Conservation (phyloP, 2,797 vertebrate genomes). For the Crocodylus rhombifer region DNA sequence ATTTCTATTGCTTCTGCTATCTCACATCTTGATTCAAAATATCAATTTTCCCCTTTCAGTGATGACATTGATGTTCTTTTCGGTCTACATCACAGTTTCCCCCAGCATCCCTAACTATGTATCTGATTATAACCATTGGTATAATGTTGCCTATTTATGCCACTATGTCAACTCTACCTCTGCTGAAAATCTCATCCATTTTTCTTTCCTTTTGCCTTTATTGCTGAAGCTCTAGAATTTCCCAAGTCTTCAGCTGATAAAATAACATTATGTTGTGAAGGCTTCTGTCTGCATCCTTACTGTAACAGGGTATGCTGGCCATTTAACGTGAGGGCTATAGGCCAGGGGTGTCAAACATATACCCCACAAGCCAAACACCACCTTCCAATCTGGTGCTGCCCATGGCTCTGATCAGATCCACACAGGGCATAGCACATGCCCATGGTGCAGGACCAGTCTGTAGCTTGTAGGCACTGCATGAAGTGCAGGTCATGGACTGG, state of each 20-base stretch:
- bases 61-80: too few species aligned
- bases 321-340: neutral
- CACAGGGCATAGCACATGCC: too few species aligned
- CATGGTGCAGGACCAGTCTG: too few species aligned
- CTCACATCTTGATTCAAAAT: too few species aligned
- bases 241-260: neutral
- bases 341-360: neutral
- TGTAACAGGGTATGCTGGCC: neutral
- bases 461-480: too few species aligned
- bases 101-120: neutral
- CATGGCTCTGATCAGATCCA: too few species aligned
- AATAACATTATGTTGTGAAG: neutral
- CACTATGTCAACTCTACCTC: neutral
- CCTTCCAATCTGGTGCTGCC: too few species aligned
- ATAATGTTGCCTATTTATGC: neutral
- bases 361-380: too few species aligned
- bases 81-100: neutral
- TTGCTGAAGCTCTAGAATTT: neutral
- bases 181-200: neutral
- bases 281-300: neutral
- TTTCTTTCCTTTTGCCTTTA: neutral
- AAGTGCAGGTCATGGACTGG: too few species aligned
- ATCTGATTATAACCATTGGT: neutral
- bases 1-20: neutral
- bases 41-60: too few species aligned